These are phyloP conservation scores for Lycia hirtaria DNA, from an alignment of 2,888 invertebrate genomes.

Conservation along the genomic window DNA sequence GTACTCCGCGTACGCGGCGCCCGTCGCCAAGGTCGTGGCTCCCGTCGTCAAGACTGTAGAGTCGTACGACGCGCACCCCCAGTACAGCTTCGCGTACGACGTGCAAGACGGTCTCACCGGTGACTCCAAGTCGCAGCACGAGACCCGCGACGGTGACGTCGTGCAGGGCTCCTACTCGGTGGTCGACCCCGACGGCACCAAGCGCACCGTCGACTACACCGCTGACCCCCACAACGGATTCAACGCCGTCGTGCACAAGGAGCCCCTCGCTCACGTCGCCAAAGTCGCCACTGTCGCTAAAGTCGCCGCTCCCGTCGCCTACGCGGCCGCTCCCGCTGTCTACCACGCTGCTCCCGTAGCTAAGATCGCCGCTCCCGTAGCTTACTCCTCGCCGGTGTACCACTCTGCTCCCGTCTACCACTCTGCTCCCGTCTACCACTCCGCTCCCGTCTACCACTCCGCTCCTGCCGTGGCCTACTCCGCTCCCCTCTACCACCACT, in stretches of 20 bases:
- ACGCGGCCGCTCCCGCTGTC: slow-evolving; percentile 45
- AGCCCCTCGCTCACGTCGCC: slow-evolving; percentile 59
- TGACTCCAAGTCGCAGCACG: slow-evolving; percentile 77
- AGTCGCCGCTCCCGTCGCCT: slow-evolving; percentile 46
- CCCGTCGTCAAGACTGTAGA: slow-evolving; percentile 62
- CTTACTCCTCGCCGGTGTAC: slow-evolving; percentile 49
- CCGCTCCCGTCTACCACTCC: slow-evolving; percentile 46
- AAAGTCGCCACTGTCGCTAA: slow-evolving; percentile 55
- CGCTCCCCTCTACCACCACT: slow-evolving; percentile 68
- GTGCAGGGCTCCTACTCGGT: slow-evolving; percentile 84
- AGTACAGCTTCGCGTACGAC: slow-evolving; percentile 84
- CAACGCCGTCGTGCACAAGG: slow-evolving; percentile 84
- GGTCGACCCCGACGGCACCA: slow-evolving; percentile 83
- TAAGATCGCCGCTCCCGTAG: slow-evolving; percentile 63
- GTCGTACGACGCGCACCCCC: slow-evolving; percentile 64
- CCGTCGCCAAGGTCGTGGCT: slow-evolving; percentile 57
- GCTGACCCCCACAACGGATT: slow-evolving; percentile 80
- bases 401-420: slow-evolving; percentile 48
- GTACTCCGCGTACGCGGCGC: slow-evolving; percentile 49
- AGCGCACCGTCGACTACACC: slow-evolving; percentile 83
- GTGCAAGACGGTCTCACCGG: slow-evolving; percentile 84
- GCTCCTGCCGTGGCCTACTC: slow-evolving; percentile 47
- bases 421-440: slow-evolving; percentile 43
- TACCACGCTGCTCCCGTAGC: slow-evolving; percentile 57
- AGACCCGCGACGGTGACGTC: slow-evolving; percentile 75